Percentiles rank a stretch among this genome's conserved stretches.
These are phyloP conservation scores for Penaeus indicus DNA, from an alignment of 1,140 invertebrate genomes.

Conservation along the genomic window DNA sequence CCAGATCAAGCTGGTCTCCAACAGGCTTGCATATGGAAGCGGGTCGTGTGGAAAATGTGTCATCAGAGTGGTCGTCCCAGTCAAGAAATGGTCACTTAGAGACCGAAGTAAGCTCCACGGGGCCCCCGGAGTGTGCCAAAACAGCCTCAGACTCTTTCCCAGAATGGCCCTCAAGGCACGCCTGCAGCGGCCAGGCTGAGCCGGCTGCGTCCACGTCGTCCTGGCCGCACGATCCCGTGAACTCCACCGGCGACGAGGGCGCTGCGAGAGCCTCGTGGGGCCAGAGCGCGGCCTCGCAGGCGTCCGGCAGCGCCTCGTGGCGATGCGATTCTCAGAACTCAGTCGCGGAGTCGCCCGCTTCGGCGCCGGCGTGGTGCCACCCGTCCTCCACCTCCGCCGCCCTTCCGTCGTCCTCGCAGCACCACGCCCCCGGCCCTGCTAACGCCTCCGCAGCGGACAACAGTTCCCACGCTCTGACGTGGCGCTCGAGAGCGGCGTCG, in stretches of 20 bases:
- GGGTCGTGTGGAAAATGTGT: background rate
- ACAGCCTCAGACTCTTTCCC: too few relatives aligned
- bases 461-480: conserved; percentile 21
- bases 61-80: conserved; percentile 17
- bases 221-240: too few relatives aligned
- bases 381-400: background rate
- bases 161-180: too few relatives aligned
- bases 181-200: too few relatives aligned
- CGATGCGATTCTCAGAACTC: too few relatives aligned
- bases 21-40: background rate
- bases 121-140: conserved; percentile 16
- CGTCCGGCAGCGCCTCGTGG: background rate
- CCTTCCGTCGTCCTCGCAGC: conserved; percentile 15
- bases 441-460: background rate
- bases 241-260: too few relatives aligned
- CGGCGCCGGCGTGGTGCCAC: background rate
- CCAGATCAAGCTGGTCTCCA: conserved; percentile 38
- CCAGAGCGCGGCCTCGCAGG: background rate
- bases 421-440: background rate
- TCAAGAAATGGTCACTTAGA: conserved; percentile 8
- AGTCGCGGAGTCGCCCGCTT: too few relatives aligned
- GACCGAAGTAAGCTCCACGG: conserved; percentile 34
- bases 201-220: too few relatives aligned
- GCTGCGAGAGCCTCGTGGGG: too few relatives aligned
- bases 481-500: conserved; percentile 26